phyloP scores from a whole-genome alignment of 2,797 vertebrate species.

The Sciaenops ocellatus region DNA sequence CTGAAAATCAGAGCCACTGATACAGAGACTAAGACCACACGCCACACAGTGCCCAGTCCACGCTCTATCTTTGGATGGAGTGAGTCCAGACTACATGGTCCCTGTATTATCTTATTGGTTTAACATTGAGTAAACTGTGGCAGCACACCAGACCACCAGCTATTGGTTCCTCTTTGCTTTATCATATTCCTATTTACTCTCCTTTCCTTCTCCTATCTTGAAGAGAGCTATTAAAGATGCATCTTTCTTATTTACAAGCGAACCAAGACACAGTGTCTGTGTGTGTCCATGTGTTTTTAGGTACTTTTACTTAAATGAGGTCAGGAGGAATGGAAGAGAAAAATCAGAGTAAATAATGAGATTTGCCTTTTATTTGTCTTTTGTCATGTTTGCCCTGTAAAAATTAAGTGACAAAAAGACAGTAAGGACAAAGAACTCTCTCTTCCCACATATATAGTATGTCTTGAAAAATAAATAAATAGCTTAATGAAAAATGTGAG shows the following conservation, averaged over 20 bases:
- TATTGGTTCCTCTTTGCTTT: constrained; percentile 77
- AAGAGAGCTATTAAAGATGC: constrained; percentile 69
- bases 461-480: not conserved
- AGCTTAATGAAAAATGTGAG: not conserved
- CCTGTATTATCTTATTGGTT: constrained; percentile 80
- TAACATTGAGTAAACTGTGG: constrained; percentile 80
- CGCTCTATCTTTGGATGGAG: constrained; percentile 65
- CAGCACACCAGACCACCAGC: constrained; percentile 76
- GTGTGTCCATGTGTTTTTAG: constrained; percentile 17
- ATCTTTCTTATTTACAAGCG: constrained; percentile 67
- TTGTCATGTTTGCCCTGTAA: not conserved
- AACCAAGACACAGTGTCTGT: constrained; percentile 22
- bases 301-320: constrained; percentile 37
- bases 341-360: constrained; percentile 5
- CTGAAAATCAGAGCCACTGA: constrained; percentile 84
- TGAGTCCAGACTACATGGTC: constrained; percentile 49
- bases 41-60: constrained; percentile 45
- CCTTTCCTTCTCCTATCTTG: constrained; percentile 65
- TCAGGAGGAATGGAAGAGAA: constrained; percentile 13
- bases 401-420: constrained; percentile 11
- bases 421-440: not conserved
- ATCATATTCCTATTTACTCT: constrained; percentile 75
- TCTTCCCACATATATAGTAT: not conserved
- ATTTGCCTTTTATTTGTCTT: constrained; percentile 1
- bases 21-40: constrained; percentile 66